Percentiles rank a stretch among this genome's conserved stretches.
phyloP scores from a whole-genome alignment of 2,113 vertebrate genomes.

The Pteropus alecto region DNA sequence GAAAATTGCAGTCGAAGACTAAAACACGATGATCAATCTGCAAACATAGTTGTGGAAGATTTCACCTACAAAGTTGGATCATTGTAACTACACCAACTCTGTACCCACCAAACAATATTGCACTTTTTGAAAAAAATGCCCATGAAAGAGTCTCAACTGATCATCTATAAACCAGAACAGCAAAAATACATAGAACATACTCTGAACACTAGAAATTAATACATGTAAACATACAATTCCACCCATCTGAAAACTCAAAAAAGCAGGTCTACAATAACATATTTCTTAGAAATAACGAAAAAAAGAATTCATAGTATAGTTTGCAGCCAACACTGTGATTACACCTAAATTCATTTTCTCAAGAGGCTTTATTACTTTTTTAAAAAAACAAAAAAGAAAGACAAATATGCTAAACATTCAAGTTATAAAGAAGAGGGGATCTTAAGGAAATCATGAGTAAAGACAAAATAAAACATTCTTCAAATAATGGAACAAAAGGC shows the following conservation, averaged over 20 bases:
- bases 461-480: neutral
- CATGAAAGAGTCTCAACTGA: neutral
- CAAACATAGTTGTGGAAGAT: neutral
- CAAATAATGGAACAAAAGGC: neutral
- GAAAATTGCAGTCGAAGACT: neutral
- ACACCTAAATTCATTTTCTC: neutral
- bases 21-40: neutral
- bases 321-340: neutral
- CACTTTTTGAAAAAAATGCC: neutral
- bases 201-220: neutral
- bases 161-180: neutral
- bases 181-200: neutral
- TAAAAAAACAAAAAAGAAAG: neutral
- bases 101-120: neutral
- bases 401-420: neutral
- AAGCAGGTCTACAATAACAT: neutral
- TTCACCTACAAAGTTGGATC: neutral
- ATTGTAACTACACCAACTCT: neutral
- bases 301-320: neutral
- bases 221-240: neutral
- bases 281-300: neutral
- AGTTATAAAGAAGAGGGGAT: neutral
- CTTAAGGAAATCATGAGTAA: neutral
- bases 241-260: neutral
- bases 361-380: neutral